Conservation (phyloP, 2,888 invertebrate species). For the Lochmaea capreae region DNA sequence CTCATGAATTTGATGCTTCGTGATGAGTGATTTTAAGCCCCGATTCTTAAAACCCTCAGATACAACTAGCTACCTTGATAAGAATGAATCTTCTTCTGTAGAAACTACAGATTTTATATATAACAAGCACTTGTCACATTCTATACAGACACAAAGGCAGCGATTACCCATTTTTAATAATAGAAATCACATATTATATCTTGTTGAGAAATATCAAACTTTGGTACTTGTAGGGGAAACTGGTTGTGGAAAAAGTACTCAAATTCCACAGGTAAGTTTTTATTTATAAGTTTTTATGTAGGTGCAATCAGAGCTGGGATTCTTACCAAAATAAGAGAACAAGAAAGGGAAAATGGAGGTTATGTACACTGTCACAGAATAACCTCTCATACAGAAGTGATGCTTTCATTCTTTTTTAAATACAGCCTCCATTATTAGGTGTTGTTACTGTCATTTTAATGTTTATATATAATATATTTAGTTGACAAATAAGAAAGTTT, state of each 20-base stretch:
- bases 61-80: conserved; percentile 62
- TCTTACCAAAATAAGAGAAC: too few relatives aligned
- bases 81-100: conserved; percentile 56
- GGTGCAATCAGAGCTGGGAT: neutral
- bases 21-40: conserved; percentile 64
- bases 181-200: conserved; percentile 87
- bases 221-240: conserved; percentile 93
- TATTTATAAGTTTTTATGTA: neutral
- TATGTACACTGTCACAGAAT: too few relatives aligned
- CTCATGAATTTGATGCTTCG: conserved; percentile 38
- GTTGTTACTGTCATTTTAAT: too few relatives aligned
- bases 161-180: conserved; percentile 89
- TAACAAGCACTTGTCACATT: conserved; percentile 86
- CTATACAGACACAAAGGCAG: conserved; percentile 86
- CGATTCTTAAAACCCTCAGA: conserved; percentile 63
- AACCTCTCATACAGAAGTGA: too few relatives aligned
- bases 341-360: too few relatives aligned
- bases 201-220: conserved; percentile 90
- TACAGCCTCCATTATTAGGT: too few relatives aligned
- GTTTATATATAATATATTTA: too few relatives aligned
- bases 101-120: conserved; percentile 75
- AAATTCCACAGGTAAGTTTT: conserved; percentile 86
- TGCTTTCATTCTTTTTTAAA: too few relatives aligned
- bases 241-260: conserved; percentile 96
- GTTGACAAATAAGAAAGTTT: too few relatives aligned